phyloP scores from a whole-genome alignment of 2,113 vertebrate genomes.

The Potamarius usumacintae region DNA sequence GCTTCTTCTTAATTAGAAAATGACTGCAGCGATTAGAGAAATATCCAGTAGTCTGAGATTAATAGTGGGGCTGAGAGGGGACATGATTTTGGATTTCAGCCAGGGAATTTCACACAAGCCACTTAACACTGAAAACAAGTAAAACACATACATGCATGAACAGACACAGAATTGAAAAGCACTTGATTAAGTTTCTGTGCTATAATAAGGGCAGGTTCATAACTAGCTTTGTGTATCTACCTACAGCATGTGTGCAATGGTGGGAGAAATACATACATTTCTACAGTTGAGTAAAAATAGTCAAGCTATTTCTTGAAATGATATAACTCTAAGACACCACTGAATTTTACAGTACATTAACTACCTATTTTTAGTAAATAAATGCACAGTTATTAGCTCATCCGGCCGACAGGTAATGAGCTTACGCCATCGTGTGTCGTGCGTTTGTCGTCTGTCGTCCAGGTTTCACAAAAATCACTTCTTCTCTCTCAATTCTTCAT shows the following conservation, averaged over 20 bases:
- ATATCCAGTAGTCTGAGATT: slow-evolving; percentile 44
- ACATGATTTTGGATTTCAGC: slow-evolving; percentile 27
- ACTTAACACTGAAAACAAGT: slow-evolving; percentile 29
- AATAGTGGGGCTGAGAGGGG: slow-evolving; percentile 35
- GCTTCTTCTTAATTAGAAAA: slow-evolving; percentile 36
- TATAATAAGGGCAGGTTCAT: background rate
- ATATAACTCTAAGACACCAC: background rate
- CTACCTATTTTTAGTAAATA: background rate
- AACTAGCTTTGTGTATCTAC: background rate
- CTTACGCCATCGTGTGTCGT: too few species aligned
- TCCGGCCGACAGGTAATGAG: too few species aligned
- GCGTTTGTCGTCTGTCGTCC: too few species aligned
- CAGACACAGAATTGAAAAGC: background rate
- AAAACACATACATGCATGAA: slow-evolving; percentile 28
- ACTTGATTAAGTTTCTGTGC: background rate
- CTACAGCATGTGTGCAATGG: background rate
- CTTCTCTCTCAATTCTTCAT: too few species aligned
- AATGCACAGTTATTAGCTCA: background rate
- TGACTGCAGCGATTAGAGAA: slow-evolving; percentile 31
- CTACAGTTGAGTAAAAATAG: background rate
- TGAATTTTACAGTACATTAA: background rate
- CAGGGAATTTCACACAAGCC: slow-evolving; percentile 39
- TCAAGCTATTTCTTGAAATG: background rate
- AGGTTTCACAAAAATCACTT: too few species aligned
- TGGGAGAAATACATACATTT: background rate